Evolutionary conservation across 1,140 invertebrate species (phyloP).

Genomic region (Zaprionus tsacasi): DNA sequence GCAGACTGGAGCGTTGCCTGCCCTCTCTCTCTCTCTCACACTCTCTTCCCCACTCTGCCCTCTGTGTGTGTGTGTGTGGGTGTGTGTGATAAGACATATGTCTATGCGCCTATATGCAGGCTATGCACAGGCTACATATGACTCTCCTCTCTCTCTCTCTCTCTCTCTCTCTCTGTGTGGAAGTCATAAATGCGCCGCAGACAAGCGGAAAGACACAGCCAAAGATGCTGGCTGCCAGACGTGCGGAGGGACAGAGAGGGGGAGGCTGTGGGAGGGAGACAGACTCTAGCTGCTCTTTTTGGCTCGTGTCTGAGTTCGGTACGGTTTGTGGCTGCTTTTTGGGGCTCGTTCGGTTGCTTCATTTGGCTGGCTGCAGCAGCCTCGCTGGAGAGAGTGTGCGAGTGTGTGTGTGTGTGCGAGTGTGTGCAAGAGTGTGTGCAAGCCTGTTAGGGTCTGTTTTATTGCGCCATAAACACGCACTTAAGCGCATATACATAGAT

Average conservation of each 20-base stretch:
- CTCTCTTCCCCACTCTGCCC: background rate
- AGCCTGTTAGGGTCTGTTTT: slow-evolving; percentile 78
- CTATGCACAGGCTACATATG: slow-evolving; percentile 39
- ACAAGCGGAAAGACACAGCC: slow-evolving; percentile 69
- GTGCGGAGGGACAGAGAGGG: slow-evolving; percentile 17
- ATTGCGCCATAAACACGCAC: slow-evolving; percentile 81
- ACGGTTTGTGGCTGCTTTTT: slow-evolving; percentile 17
- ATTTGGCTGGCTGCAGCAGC: slow-evolving; percentile 68
- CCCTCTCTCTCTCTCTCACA: no score
- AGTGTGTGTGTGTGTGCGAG: slow-evolving; percentile 38
- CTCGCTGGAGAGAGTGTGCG: slow-evolving; percentile 34
- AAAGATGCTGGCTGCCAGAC: slow-evolving; percentile 74
- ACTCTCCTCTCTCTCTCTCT: background rate
- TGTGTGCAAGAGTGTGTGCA: slow-evolving; percentile 32
- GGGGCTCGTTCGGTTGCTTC: slow-evolving; percentile 63
- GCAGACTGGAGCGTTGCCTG: slow-evolving; percentile 40
- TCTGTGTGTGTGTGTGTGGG: slow-evolving; percentile 32
- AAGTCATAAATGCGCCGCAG: slow-evolving; percentile 79
- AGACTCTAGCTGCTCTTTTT: slow-evolving; percentile 35
- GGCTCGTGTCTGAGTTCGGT: slow-evolving; percentile 21
- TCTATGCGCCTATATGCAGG: slow-evolving; percentile 75
- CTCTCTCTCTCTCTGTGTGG: slow-evolving; percentile 27
- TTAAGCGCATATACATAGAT: slow-evolving; percentile 66
- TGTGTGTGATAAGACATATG: slow-evolving; percentile 74
- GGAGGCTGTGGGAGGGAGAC: background rate